These are phyloP conservation scores for Tychaedon coryphoeus DNA, from an alignment of 2,113 vertebrate genomes.

Conservation along the genomic window DNA sequence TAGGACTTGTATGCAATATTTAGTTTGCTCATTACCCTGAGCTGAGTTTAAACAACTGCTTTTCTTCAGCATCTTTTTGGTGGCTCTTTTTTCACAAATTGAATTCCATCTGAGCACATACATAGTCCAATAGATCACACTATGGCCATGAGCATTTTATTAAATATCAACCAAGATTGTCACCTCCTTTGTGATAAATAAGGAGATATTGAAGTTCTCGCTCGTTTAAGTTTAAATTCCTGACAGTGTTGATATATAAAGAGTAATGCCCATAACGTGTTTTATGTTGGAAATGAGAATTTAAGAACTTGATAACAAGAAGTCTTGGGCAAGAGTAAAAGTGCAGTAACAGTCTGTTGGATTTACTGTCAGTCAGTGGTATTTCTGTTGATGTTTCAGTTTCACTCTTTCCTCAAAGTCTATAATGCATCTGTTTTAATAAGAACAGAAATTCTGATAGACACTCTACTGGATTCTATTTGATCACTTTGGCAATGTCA, in stretches of 20 bases:
- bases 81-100: neutral
- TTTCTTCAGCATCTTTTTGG: neutral
- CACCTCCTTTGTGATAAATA: neutral
- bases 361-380: neutral
- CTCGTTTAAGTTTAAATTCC: neutral
- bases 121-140: neutral
- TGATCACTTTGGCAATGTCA: neutral
- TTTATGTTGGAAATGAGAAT: neutral
- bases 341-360: neutral
- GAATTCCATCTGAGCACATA: neutral
- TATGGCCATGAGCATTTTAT: neutral
- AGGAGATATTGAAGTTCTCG: neutral
- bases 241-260: neutral
- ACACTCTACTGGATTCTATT: neutral
- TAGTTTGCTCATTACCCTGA: neutral
- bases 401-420: neutral
- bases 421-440: neutral
- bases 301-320: neutral
- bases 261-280: neutral
- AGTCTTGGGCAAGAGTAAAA: neutral
- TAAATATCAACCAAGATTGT: neutral
- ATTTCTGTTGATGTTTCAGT: neutral
- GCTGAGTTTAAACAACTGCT: neutral
- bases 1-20: neutral
- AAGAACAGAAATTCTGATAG: neutral